These are phyloP conservation scores for Chloebia gouldiae DNA, from an alignment of 2,113 vertebrate species.

Conservation along the genomic window DNA sequence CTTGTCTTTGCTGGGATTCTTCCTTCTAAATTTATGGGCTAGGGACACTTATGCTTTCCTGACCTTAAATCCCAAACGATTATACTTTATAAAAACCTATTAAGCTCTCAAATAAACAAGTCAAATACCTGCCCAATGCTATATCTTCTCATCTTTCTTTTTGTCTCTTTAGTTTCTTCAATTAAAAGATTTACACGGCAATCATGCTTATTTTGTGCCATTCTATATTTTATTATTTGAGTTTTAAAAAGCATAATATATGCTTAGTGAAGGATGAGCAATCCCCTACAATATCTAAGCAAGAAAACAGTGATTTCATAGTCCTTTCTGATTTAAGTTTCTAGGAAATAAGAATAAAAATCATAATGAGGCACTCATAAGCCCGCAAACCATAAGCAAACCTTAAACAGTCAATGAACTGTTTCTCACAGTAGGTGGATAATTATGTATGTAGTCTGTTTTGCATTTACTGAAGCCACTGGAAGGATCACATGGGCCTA, in stretches of 20 bases:
- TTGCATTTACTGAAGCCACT: neutral
- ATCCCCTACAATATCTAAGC: neutral
- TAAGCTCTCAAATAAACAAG: neutral
- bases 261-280: neutral
- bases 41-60: neutral
- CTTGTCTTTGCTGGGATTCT: neutral
- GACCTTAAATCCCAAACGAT: neutral
- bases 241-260: neutral
- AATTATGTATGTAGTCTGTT: neutral
- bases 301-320: neutral
- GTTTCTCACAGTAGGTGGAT: neutral
- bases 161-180: neutral
- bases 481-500: neutral
- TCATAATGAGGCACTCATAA: neutral
- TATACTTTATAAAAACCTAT: neutral
- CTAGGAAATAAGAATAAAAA: neutral
- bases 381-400: neutral
- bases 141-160: neutral
- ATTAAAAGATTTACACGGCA: neutral
- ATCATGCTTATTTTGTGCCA: neutral
- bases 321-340: neutral
- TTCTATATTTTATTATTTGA: neutral
- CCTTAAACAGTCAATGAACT: neutral
- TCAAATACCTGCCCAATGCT: neutral
- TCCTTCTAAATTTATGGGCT: neutral